Conservation (phyloP, 2,113 vertebrate species). For the Gnathonemus echidnorhynchus region DNA sequence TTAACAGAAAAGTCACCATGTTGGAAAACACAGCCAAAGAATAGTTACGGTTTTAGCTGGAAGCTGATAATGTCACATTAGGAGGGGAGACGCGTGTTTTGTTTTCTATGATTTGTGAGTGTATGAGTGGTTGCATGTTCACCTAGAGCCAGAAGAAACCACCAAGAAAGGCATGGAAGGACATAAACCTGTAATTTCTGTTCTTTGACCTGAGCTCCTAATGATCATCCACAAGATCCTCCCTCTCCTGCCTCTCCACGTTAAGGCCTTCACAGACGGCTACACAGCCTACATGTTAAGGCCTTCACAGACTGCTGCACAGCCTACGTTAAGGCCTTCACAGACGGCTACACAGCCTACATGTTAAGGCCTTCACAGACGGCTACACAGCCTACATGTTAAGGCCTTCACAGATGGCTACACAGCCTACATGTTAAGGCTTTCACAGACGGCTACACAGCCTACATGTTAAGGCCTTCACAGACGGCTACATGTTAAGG, state of each 20-base stretch:
- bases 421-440: too few species aligned
- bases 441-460: too few species aligned
- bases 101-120: background rate
- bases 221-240: background rate
- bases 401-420: too few species aligned
- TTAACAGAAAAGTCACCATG: background rate
- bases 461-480: too few species aligned
- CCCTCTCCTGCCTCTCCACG: background rate
- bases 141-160: background rate
- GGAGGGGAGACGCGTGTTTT: background rate
- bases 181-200: background rate
- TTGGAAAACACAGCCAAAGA: background rate
- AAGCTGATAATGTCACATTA: background rate
- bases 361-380: too few species aligned
- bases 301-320: too few species aligned
- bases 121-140: background rate
- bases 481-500: too few species aligned
- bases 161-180: background rate
- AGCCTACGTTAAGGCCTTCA: too few species aligned
- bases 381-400: too few species aligned
- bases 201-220: background rate
- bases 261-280: too few species aligned
- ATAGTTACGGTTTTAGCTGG: too few species aligned
- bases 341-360: background rate
- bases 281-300: too few species aligned